Evolutionary conservation across 2,797 vertebrate genomes (phyloP).

Genomic region (Argyrosomus regius): DNA sequence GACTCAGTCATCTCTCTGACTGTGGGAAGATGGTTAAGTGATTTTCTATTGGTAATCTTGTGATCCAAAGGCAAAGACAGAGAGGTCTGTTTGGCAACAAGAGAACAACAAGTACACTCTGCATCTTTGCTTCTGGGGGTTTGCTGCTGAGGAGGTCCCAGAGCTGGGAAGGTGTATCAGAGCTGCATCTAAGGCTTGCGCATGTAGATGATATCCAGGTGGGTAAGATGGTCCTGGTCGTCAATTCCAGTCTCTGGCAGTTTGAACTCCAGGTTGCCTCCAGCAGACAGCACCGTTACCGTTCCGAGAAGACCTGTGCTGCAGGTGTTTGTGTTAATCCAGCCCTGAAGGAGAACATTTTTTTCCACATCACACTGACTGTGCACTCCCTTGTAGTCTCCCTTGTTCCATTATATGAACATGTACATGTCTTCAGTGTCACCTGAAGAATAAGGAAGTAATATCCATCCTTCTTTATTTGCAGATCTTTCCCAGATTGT

Average conservation of each 20-base stretch:
- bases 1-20: not conserved
- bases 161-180: slow-evolving; percentile 5
- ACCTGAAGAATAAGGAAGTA: slow-evolving; percentile 80
- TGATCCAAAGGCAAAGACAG: rapidly evolving
- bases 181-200: not conserved
- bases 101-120: not conserved
- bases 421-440: slow-evolving; percentile 26
- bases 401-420: rapidly evolving
- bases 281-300: not conserved
- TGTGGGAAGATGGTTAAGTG: not conserved
- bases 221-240: rapidly evolving
- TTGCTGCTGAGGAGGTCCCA: slow-evolving; percentile 1
- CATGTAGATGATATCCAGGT: slow-evolving; percentile 75
- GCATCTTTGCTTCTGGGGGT: slow-evolving; percentile 8
- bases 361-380: not conserved
- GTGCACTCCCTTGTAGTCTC: rapidly evolving
- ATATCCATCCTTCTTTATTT: slow-evolving; percentile 43
- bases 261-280: not conserved
- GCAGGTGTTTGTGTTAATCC: not conserved
- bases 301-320: slow-evolving; percentile 74
- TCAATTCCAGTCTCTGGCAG: rapidly evolving
- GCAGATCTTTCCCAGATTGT: rapidly evolving
- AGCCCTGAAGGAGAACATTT: not conserved
- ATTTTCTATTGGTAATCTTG: rapidly evolving
- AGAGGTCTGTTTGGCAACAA: slow-evolving; percentile 15